phyloP scores from a whole-genome alignment of 2,113 vertebrate genomes.

The Chionomys nivalis region DNA sequence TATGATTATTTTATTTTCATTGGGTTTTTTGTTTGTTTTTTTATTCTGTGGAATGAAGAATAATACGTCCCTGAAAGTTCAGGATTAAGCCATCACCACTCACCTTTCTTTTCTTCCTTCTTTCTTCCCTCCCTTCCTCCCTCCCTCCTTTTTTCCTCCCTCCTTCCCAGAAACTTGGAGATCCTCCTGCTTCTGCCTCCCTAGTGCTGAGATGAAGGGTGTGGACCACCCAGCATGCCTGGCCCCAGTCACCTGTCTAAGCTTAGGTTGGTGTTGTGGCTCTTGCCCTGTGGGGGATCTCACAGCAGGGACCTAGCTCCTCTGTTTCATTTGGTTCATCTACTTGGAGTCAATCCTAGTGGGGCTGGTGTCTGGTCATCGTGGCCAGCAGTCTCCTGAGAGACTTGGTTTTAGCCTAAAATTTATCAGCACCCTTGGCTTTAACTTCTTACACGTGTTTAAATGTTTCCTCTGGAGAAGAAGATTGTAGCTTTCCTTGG shows the following conservation, averaged over 20 bases:
- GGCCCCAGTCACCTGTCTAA: not conserved
- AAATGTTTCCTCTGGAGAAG: not conserved
- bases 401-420: not conserved
- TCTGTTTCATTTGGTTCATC: not conserved
- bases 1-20: not conserved
- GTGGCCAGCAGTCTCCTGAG: not conserved
- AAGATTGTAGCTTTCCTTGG: not conserved
- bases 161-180: not conserved
- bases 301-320: accelerated
- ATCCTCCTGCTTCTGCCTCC: not conserved
- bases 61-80: not conserved
- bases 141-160: too few species aligned
- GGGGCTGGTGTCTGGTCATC: not conserved
- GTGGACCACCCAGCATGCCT: not conserved
- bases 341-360: not conserved
- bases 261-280: not conserved
- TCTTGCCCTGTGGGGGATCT: not conserved
- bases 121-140: too few species aligned
- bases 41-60: not conserved
- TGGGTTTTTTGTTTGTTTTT: not conserved
- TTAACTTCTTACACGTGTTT: not conserved
- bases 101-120: too few species aligned
- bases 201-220: not conserved
- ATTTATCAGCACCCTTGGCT: not conserved
- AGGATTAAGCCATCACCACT: not conserved